Conservation (phyloP, 2,113 vertebrate species). For the Numenius arquata region DNA sequence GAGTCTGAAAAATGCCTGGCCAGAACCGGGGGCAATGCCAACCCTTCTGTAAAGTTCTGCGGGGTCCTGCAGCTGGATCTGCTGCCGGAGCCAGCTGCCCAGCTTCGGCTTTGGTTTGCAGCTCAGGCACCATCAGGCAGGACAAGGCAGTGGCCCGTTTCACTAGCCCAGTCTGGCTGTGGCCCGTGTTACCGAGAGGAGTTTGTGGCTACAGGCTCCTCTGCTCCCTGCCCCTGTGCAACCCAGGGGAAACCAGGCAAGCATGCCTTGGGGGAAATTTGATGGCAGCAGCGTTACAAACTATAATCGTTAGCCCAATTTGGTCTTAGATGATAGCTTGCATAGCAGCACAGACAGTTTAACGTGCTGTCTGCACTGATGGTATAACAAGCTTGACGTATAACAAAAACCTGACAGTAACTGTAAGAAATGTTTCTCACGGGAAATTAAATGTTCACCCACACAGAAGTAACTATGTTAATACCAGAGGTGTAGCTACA, state of each 20-base stretch:
- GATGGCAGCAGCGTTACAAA: background rate
- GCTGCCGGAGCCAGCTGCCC: background rate
- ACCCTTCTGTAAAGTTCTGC: background rate
- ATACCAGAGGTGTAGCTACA: background rate
- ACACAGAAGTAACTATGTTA: background rate
- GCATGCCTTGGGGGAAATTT: background rate
- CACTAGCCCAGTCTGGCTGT: background rate
- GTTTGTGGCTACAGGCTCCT: background rate
- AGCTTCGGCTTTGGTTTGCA: background rate
- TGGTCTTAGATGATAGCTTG: background rate
- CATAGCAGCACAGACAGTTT: background rate
- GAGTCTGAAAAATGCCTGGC: background rate
- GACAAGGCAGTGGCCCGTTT: accelerated
- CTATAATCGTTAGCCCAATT: background rate
- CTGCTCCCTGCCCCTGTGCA: background rate
- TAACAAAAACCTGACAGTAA: background rate
- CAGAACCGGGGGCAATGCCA: accelerated
- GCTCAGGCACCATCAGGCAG: accelerated
- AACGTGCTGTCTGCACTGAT: background rate
- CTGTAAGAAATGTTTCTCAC: background rate
- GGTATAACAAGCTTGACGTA: background rate
- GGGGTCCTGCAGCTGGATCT: background rate
- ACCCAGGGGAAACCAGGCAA: background rate
- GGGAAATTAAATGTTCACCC: background rate
- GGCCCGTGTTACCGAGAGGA: accelerated